Base-by-base conservation (phyloP, 2,888 invertebrate species). In the Globia sparganii region DNA sequence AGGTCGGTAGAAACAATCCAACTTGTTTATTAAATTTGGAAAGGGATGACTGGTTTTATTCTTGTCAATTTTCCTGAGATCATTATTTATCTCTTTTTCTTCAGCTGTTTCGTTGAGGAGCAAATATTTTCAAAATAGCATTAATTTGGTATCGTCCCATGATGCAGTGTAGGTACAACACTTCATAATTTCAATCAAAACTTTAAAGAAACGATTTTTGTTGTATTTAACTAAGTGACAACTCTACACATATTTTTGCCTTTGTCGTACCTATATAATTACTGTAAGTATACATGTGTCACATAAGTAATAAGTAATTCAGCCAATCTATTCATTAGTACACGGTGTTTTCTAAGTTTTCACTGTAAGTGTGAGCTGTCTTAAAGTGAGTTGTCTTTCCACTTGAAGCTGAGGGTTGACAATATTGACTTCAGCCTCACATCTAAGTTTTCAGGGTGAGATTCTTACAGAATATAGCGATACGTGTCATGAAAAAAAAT, bases 401-500 rank as follows among this genome's bases (percentile, higher is more conserved):
- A 46, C 18, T 46, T 46, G 46, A 46, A 18, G 46, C 18, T 46
- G 46, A 5, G 18, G 46, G 5, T 18, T 46, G 46, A 46, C 18
- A 46, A 46, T 21, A 64, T 46, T 21, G 46, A 28, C 40, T n/a
- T n/a, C 5, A 18, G 4, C 28, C 13, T 66, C 21, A 31, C 21
- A 28, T 3, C 4, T 43, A 21, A 28, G 65, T 43, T 28, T 28
- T 21, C 28, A 21, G 3, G 11, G 18, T 28, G 21, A 28, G 28
- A 21, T 43, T 43, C 28, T 28, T 43, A 43, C 21, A 28, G 66
- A 66, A 43, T 28, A 43, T 4, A 11, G 3, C 21, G 11, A 8
- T 28, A 66, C 43, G 46, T 67, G 68, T 69, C 46, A 65, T 67
- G 67, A 46, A 72, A 78, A 72, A 56, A 15, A 77, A 81, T 58